These are phyloP conservation scores for Bambusicola thoracicus DNA, from an alignment of 2,113 vertebrate species.

Conservation along the genomic window DNA sequence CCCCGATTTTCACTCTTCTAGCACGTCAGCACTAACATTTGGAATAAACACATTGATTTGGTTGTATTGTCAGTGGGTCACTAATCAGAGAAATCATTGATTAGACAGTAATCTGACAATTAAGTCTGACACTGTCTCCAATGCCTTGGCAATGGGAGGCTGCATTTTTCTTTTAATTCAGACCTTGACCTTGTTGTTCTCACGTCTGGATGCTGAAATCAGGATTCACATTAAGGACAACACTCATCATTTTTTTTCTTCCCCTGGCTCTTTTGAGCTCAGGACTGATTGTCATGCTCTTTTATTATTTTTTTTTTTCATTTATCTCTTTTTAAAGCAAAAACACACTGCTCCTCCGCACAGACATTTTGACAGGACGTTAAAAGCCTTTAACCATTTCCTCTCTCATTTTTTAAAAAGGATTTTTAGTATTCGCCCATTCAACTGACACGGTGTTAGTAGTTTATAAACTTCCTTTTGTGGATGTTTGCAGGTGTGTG, in stretches of 20 bases:
- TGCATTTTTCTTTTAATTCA: conserved; percentile 23
- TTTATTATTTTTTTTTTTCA: not conserved
- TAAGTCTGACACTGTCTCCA: conserved; percentile 26
- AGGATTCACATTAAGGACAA: not conserved
- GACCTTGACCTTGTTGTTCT: conserved; percentile 19
- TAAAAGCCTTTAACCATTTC: not conserved
- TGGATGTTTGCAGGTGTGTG: not conserved
- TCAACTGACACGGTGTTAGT: not conserved
- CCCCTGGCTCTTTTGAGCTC: not conserved
- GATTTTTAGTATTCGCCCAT: not conserved
- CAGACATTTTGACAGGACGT: not conserved
- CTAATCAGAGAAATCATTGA: conserved; percentile 66
- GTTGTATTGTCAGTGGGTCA: conserved; percentile 37
- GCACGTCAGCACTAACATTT: not conserved
- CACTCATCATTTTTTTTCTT: not conserved
- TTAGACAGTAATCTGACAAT: conserved; percentile 64
- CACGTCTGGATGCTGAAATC: not conserved
- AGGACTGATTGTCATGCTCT: not conserved
- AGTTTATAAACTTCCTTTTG: not conserved
- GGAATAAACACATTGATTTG: conserved; percentile 63
- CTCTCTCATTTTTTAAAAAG: not conserved
- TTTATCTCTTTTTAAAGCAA: not conserved
- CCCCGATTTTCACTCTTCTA: conserved; percentile 33
- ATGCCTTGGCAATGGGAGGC: not conserved
- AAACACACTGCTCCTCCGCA: not conserved